phyloP scores from a whole-genome alignment of 2,113 vertebrate species.

The Pyrgilauda ruficollis region DNA sequence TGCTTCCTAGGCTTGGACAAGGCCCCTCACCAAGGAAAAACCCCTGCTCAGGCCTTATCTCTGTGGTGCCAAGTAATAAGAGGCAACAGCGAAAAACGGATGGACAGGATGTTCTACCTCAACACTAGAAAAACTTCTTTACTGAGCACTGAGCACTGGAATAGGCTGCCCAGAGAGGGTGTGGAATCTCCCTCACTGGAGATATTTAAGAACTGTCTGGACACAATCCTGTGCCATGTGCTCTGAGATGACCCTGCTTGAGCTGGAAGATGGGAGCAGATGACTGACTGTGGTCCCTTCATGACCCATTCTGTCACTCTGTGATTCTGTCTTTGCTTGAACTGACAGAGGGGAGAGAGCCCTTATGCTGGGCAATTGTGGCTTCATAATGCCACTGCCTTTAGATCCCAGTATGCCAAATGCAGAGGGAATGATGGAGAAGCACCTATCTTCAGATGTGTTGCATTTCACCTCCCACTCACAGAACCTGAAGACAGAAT shows the following conservation, averaged over 20 bases:
- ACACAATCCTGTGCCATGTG: too few relatives aligned
- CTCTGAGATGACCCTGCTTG: background rate
- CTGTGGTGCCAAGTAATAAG: accelerated
- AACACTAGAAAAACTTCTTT: background rate
- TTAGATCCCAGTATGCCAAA: background rate
- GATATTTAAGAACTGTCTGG: background rate
- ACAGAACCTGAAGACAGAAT: background rate
- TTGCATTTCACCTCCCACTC: background rate
- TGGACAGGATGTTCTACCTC: background rate
- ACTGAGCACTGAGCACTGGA: background rate
- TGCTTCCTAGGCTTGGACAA: background rate
- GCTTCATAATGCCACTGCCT: background rate
- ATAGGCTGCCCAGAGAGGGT: background rate
- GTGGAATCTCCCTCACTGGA: background rate
- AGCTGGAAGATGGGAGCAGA: background rate
- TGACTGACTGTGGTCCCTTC: background rate
- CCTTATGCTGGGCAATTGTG: accelerated
- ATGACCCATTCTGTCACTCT: background rate
- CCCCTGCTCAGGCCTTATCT: background rate
- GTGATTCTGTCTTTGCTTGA: background rate
- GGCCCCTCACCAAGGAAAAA: background rate
- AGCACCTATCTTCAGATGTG: background rate
- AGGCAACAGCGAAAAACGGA: background rate
- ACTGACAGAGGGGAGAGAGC: background rate
- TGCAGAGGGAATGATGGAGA: background rate